phyloP scores from a whole-genome alignment of 2,888 invertebrate species.

The Melanophora roralis region DNA sequence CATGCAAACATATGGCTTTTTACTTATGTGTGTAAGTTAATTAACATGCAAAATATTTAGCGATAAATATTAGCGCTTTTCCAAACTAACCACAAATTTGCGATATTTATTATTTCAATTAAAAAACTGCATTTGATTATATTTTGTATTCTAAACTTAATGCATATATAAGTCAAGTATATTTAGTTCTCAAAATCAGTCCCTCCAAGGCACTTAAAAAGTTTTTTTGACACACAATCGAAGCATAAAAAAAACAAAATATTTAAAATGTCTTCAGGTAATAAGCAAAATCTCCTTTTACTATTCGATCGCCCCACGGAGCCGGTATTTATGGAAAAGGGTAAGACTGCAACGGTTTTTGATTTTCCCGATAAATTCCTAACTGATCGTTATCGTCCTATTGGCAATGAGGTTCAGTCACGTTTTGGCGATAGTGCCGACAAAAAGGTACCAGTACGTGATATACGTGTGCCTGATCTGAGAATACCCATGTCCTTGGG shows the following conservation, averaged over 20 bases:
- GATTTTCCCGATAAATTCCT: conserved; percentile 82
- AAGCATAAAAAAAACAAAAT: not conserved
- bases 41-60: conserved; percentile 21
- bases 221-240: not conserved
- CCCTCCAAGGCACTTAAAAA: conserved; percentile 17
- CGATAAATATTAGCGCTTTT: conserved; percentile 31
- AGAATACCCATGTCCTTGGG: conserved; percentile 80
- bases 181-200: conserved; percentile 27
- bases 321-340: conserved; percentile 87
- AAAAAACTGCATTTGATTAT: not conserved
- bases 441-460: conserved; percentile 79
- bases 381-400: conserved; percentile 78
- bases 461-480: conserved; percentile 82
- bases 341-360: conserved; percentile 80
- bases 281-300: conserved; percentile 77
- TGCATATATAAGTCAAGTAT: conserved; percentile 45
- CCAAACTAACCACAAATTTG: conserved; percentile 47
- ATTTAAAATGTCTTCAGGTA: conserved; percentile 13
- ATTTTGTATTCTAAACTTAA: not conserved
- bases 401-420: conserved; percentile 78
- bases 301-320: conserved; percentile 87
- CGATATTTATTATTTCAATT: conserved; percentile 25
- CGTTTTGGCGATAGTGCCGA: conserved; percentile 80
- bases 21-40: too few species aligned
- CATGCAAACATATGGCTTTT: too few species aligned